phyloP scores from a whole-genome alignment of 2,797 vertebrate genomes.

The Sciaenops ocellatus region DNA sequence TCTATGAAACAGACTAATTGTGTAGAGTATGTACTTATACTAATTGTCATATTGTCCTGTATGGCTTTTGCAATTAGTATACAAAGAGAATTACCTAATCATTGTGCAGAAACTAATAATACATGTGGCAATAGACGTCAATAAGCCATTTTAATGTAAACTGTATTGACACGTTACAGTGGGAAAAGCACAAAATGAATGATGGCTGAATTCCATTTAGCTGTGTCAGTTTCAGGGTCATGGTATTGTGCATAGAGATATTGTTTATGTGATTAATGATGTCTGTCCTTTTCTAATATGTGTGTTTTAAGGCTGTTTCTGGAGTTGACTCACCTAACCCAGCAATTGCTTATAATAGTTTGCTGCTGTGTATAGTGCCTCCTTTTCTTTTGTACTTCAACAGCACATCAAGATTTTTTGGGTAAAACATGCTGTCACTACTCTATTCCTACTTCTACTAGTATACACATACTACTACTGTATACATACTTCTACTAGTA shows the following conservation, averaged over 20 bases:
- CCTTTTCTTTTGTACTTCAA: too few species aligned
- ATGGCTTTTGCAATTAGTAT: neutral
- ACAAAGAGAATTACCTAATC: conserved; percentile 5
- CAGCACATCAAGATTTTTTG: neutral
- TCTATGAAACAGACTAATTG: neutral
- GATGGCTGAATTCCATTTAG: neutral
- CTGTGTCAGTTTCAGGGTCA: neutral
- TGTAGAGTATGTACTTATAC: neutral
- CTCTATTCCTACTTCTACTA: neutral
- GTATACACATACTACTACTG: neutral
- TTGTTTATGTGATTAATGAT: neutral
- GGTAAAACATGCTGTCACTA: neutral
- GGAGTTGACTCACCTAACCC: too few species aligned
- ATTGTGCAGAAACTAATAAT: neutral
- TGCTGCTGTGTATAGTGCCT: too few species aligned
- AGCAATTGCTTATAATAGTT: too few species aligned
- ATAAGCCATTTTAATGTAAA: neutral
- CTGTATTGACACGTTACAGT: neutral
- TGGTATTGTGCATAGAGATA: neutral
- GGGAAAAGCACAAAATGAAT: neutral
- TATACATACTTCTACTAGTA: too few species aligned
- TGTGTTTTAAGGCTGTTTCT: too few species aligned
- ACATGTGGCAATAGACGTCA: neutral
- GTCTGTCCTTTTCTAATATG: neutral
- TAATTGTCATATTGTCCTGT: neutral